Percentiles rank a stretch among this genome's conserved stretches.
These are phyloP conservation scores for Chelon auratus DNA, from an alignment of 2,797 vertebrate species.

Conservation along the genomic window DNA sequence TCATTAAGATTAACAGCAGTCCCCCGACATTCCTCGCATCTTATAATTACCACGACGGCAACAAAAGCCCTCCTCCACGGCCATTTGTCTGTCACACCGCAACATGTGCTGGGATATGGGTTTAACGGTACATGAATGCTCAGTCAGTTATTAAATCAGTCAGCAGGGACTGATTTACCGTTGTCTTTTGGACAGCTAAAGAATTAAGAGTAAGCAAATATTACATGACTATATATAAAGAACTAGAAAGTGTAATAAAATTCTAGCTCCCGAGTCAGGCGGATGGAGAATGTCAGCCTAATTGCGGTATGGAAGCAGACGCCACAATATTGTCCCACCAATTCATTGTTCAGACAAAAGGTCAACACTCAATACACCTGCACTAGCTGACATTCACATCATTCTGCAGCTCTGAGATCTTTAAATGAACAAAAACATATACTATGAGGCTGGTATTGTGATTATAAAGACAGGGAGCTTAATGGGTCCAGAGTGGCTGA, in stretches of 20 bases:
- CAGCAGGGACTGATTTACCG: too few relatives aligned
- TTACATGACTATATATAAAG: too few relatives aligned
- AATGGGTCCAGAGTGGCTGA: conserved; percentile 5
- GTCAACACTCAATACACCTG: conserved; percentile 26
- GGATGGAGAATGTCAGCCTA: background rate
- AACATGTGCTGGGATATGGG: background rate
- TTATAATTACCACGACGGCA: conserved; percentile 16
- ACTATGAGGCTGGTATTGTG: background rate
- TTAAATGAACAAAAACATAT: background rate
- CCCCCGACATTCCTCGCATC: conserved; percentile 13
- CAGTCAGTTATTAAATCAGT: too few relatives aligned
- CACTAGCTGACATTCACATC: conserved; percentile 15
- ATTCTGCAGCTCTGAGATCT: background rate
- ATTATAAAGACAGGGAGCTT: conserved; percentile 6
- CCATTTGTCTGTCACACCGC: background rate
- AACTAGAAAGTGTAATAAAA: too few relatives aligned
- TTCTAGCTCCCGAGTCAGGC: too few relatives aligned
- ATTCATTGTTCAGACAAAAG: conserved; percentile 22
- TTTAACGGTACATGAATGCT: background rate
- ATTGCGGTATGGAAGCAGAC: background rate
- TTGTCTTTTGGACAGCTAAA: too few relatives aligned
- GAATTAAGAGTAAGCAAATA: too few relatives aligned
- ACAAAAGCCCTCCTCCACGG: conserved; percentile 10
- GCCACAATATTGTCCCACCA: background rate
- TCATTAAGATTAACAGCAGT: conserved; percentile 23